These are phyloP conservation scores for Sphaerodactylus townsendi DNA, from an alignment of 2,113 vertebrate genomes.

Conservation along the genomic window DNA sequence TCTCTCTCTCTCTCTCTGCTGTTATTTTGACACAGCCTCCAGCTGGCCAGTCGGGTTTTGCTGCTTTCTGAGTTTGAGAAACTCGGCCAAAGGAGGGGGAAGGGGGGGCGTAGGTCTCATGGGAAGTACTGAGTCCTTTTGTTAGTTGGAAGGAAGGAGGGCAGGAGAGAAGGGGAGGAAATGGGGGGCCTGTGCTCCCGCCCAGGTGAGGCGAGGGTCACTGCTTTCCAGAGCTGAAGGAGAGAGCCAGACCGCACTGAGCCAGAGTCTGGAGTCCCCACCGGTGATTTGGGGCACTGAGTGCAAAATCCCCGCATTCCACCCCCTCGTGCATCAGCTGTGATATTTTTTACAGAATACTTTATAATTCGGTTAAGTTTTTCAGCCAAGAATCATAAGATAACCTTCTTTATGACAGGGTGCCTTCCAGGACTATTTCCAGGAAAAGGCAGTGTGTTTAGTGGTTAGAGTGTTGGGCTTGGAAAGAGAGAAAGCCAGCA, in stretches of 20 bases:
- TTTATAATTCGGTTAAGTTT: neutral
- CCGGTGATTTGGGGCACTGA: neutral
- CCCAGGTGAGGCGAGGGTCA: neutral
- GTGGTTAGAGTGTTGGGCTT: too few relatives aligned
- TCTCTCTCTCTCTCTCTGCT: too few relatives aligned
- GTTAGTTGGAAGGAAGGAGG: neutral
- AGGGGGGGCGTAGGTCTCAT: neutral
- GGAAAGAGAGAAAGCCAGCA: too few relatives aligned
- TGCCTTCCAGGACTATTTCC: neutral
- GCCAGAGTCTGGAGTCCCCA: neutral
- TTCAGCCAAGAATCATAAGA: conserved; percentile 11
- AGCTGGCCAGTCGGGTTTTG: neutral
- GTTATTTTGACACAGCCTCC: neutral
- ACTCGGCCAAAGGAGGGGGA: neutral
- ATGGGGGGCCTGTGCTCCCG: neutral
- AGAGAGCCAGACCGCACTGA: neutral
- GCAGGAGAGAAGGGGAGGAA: neutral
- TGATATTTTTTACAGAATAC: neutral
- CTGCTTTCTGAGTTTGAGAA: neutral
- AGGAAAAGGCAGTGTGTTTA: too few relatives aligned
- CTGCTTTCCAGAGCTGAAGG: neutral
- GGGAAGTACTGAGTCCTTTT: neutral
- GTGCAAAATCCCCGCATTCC: conserved; percentile 8
- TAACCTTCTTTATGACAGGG: neutral
- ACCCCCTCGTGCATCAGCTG: conserved; percentile 26